A percentile compares a stretch with the other conserved stretches of the same genome.
These are phyloP conservation scores for Torymus aiolomorphi DNA, from an alignment of 2,888 invertebrate species.

Conservation along the genomic window DNA sequence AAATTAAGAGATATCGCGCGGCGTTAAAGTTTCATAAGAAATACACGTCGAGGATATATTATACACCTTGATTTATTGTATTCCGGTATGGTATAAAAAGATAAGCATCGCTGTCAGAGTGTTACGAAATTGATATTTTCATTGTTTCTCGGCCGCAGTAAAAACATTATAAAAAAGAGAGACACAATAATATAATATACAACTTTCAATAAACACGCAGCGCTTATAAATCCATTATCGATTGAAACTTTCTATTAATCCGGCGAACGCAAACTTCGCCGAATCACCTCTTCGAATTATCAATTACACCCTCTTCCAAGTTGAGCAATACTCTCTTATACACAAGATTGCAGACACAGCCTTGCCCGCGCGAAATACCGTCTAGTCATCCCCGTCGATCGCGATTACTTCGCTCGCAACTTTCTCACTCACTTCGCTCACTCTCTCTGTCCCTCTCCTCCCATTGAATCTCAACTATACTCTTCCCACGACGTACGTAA, in stretches of 20 bases:
- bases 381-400: constrained; percentile 31
- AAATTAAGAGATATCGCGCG: no score
- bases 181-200: no score
- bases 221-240: no score
- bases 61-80: no score
- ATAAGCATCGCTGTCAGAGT: not conserved
- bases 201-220: no score
- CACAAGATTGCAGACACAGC: no score
- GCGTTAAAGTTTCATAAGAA: no score
- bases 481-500: constrained; percentile 33
- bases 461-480: not conserved
- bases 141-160: no score
- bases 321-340: not conserved
- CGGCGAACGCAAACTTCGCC: not conserved
- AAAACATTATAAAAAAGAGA: no score
- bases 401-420: constrained; percentile 10
- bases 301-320: not conserved
- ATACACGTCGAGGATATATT: no score
- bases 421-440: constrained; percentile 16
- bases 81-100: not conserved
- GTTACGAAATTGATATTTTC: not conserved
- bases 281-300: not conserved
- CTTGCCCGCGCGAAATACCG: constrained; percentile 6
- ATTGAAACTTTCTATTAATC: no score
- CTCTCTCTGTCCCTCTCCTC: no score